Evolutionary conservation across 2,888 invertebrate species (phyloP).

Genomic region (Allygus modestus): DNA sequence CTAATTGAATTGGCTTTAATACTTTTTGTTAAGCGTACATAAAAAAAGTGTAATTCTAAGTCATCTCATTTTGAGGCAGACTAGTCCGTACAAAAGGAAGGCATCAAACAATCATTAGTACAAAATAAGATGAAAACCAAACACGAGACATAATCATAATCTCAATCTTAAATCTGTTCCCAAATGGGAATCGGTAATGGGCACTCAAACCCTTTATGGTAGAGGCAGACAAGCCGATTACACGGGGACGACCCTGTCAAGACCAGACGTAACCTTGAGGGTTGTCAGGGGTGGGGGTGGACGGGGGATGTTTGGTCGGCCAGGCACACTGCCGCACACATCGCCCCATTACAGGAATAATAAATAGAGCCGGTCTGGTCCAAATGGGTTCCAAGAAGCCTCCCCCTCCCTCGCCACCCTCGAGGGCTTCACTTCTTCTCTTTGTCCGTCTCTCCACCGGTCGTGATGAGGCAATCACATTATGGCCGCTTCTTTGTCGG

Average conservation of each 20-base stretch:
- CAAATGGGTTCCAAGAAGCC: background rate
- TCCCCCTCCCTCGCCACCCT: background rate
- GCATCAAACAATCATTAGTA: too few relatives aligned
- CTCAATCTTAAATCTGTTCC: too few relatives aligned
- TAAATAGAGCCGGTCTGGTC: background rate
- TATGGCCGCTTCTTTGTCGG: background rate
- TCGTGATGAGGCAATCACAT: background rate
- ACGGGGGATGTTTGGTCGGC: background rate
- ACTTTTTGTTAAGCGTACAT: too few relatives aligned
- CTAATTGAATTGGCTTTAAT: too few relatives aligned
- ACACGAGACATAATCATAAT: too few relatives aligned
- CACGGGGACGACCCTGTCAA: background rate
- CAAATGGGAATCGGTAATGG: too few relatives aligned
- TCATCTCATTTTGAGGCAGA: too few relatives aligned
- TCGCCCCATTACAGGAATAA: background rate
- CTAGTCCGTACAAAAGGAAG: too few relatives aligned
- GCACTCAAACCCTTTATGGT: too few relatives aligned
- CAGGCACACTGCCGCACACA: background rate
- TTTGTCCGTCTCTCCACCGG: background rate
- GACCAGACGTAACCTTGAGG: background rate
- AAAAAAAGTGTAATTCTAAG: too few relatives aligned
- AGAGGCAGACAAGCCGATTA: background rate
- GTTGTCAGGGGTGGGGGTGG: background rate
- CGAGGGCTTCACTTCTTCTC: background rate
- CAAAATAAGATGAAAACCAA: too few relatives aligned